phyloP scores from a whole-genome alignment of 2,113 vertebrate genomes.

The Corythornis cristatus region DNA sequence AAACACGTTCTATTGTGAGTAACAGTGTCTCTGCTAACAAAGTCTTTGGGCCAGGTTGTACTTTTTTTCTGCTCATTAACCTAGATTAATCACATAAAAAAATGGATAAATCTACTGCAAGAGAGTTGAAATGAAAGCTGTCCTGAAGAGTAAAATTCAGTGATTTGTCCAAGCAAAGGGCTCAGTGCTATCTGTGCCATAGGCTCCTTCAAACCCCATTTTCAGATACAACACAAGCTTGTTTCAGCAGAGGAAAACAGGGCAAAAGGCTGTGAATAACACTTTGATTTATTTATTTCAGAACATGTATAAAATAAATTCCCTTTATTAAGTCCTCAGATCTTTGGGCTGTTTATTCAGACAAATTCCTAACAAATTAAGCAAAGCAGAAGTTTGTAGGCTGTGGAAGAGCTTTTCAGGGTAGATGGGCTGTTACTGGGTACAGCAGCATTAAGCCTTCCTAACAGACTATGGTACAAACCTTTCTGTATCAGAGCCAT shows the following conservation, averaged over 20 bases:
- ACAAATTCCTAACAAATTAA: background rate
- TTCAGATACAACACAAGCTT: background rate
- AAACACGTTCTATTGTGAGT: background rate
- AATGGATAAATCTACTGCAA: background rate
- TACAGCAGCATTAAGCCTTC: background rate
- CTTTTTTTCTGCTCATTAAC: background rate
- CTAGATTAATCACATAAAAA: conserved; percentile 13
- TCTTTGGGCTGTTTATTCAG: background rate
- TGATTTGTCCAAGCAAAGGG: background rate
- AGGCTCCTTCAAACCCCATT: background rate
- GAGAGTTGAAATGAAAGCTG: background rate
- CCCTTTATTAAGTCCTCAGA: background rate
- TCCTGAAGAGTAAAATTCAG: background rate
- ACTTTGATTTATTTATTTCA: background rate
- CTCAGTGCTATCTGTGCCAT: background rate
- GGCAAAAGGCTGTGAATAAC: background rate
- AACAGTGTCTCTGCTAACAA: background rate
- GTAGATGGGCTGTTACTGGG: background rate
- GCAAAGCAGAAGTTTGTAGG: background rate
- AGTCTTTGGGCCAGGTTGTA: background rate
- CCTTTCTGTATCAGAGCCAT: background rate
- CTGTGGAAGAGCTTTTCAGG: background rate
- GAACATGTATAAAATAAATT: background rate
- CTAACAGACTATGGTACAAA: background rate
- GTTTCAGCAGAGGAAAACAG: background rate